Base-by-base conservation (phyloP, 1,140 invertebrate genomes). In the Pseudomyrmex cubaensis region DNA sequence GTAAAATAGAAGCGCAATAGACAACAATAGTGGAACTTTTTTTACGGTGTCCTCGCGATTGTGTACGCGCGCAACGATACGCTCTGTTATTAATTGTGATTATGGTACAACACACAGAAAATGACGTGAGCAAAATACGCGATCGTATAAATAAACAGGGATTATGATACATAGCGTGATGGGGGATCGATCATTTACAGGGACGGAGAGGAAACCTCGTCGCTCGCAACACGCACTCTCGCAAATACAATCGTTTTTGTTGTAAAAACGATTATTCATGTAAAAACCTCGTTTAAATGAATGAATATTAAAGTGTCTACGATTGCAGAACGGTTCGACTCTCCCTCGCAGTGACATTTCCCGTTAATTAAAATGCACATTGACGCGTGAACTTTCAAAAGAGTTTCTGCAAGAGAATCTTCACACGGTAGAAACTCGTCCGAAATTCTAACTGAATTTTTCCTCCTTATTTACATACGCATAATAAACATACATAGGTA, bases 111-210 rank as follows among this genome's bases (percentile, higher is more conserved):
- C 76, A 69, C 76, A 83, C 7, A 72, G 85, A 80, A 83, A 84
- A 67, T 90, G 89, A 86, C 76, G 88, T 91, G 89, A 91, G 89
- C 90, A 91, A 91, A 25, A 25, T 25, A 88, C 85, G 70, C 85
- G 83, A 83, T 83, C 61, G 56, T 86, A 90, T 90, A 90, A 90
- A 90, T 90, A 90, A 82, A 78, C 84, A 63, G 57, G 64, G 84
- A 89, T 86, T 91, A 91, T 90, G 74, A 59, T 90, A 90, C 90
- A 91, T 86, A 91, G 85, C 46, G 22, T 35, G 84, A 66, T 85
- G 15, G 66, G 17, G 17, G 48, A 78, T 61, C 52, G 52, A 70
- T 87, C 84, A 85, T 66, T 73, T 75, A 80, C 83, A 89, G 70
- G 44, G 66, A 76, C 62, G 67, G 73, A 25, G 62, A 85, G 74